A percentile compares a stretch with the other conserved stretches of the same genome.
Evolutionary conservation across 2,888 invertebrate genomes (phyloP).

Genomic region (Rhorus exstirpatorius): DNA sequence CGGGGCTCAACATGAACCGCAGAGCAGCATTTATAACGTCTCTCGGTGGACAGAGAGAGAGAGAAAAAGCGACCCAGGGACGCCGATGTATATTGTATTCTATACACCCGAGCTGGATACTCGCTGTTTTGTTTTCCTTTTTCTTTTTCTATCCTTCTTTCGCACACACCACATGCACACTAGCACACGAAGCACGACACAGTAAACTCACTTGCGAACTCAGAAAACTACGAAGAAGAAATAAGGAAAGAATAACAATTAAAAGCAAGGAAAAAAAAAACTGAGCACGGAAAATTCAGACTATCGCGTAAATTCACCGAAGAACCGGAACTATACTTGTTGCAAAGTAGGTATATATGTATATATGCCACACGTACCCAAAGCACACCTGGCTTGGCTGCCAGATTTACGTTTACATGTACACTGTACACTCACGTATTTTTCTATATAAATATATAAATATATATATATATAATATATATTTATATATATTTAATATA

Average conservation of each 20-base stretch:
- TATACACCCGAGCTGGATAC: slow-evolving; percentile 1
- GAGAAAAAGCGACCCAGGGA: slow-evolving; percentile 9
- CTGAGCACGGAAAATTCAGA: slow-evolving; percentile 13
- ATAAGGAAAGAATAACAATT: slow-evolving; percentile 4
- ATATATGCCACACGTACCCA: background rate
- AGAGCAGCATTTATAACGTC: slow-evolving; percentile 19
- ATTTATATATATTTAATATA: background rate
- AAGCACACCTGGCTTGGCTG: slow-evolving; percentile 8
- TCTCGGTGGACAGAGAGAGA: slow-evolving; percentile 6
- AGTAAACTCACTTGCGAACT: slow-evolving; percentile 6
- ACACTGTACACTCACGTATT: background rate
- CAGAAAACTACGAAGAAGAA: background rate
- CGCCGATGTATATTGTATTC: slow-evolving; percentile 15
- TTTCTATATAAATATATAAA: background rate
- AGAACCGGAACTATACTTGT: slow-evolving; percentile 42
- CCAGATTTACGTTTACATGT: slow-evolving; percentile 14
- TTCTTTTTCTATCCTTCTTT: slow-evolving; percentile 30
- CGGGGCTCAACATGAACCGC: slow-evolving; percentile 49
- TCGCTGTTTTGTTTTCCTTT: slow-evolving; percentile 8
- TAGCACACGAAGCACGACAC: slow-evolving; percentile 17
- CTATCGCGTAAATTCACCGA: slow-evolving; percentile 9
- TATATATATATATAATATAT: background rate
- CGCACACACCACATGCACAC: background rate
- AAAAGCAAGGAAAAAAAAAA: background rate
- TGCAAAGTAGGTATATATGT: slow-evolving; percentile 16